Percentiles rank a stretch among this genome's conserved stretches.
phyloP scores from a whole-genome alignment of 1,140 invertebrate genomes.

The Musca domestica region DNA sequence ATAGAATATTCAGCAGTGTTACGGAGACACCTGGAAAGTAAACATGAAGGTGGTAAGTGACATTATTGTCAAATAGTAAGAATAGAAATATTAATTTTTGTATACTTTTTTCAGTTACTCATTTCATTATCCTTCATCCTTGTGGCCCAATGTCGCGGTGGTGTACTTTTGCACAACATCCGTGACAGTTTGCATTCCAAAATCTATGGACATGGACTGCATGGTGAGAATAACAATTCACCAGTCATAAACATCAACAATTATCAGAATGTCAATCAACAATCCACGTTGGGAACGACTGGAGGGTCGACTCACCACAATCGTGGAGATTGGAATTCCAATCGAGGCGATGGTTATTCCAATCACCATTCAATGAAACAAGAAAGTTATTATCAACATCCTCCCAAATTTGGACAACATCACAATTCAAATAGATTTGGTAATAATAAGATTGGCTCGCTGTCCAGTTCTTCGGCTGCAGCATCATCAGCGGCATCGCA shows the following conservation, averaged over 20 bases:
- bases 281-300: not conserved
- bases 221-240: not conserved
- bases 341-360: not conserved
- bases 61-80: too few relatives aligned
- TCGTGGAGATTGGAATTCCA: not conserved
- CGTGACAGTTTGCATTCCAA: not conserved
- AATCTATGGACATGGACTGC: not conserved
- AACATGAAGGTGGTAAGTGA: too few relatives aligned
- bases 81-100: too few relatives aligned
- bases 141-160: not conserved
- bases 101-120: not conserved
- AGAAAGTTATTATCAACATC: not conserved
- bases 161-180: not conserved
- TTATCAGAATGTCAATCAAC: not conserved
- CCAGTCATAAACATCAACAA: not conserved
- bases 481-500: not conserved
- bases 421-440: not conserved
- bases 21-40: too few relatives aligned
- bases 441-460: not conserved
- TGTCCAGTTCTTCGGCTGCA: not conserved
- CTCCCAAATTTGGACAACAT: not conserved
- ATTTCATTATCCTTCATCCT: not conserved
- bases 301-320: not conserved
- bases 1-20: too few relatives aligned
- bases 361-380: slow-evolving; percentile 2